Percentiles rank a stretch among this genome's conserved stretches.
Evolutionary conservation across 2,888 invertebrate genomes (phyloP).

Genomic region (Biston stratarius): DNA sequence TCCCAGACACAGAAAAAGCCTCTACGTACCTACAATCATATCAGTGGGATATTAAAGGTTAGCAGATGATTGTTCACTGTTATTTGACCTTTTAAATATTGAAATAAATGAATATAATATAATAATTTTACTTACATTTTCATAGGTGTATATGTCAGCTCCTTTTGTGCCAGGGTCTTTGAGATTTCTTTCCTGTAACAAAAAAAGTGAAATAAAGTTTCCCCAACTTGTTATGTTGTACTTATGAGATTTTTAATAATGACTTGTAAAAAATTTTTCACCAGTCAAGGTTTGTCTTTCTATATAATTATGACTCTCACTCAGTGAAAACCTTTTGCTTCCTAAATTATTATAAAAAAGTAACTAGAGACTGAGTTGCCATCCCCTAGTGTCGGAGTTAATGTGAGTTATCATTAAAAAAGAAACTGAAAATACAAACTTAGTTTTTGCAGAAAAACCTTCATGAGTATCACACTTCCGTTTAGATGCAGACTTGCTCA

Average conservation of each 20-base stretch:
- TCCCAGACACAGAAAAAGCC: background rate
- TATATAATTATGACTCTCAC: too few species aligned
- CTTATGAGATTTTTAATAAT: too few species aligned
- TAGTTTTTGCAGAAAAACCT: constrained; percentile 89
- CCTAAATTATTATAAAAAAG: too few species aligned
- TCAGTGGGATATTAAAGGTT: too few species aligned
- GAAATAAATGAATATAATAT: background rate
- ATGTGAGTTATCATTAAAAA: too few species aligned
- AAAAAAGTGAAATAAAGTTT: constrained; percentile 16
- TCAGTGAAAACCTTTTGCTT: too few species aligned
- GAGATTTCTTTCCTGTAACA: constrained; percentile 88
- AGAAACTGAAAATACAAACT: constrained; percentile 75
- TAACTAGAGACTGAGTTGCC: too few species aligned
- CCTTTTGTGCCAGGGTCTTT: constrained; percentile 87
- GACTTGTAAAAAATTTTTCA: too few species aligned
- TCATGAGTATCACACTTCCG: constrained; percentile 87
- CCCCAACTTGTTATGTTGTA: too few species aligned
- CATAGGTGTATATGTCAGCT: constrained; percentile 86
- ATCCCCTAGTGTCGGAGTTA: too few species aligned
- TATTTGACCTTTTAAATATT: background rate
- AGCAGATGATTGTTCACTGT: background rate
- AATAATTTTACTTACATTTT: constrained; percentile 84
- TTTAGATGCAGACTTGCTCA: constrained; percentile 88
- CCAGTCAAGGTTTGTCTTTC: too few species aligned
- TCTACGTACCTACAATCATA: too few species aligned